Percentiles rank a stretch among this genome's conserved stretches.
phyloP scores from a whole-genome alignment of 2,888 invertebrate species.

The Carabus problematicus region DNA sequence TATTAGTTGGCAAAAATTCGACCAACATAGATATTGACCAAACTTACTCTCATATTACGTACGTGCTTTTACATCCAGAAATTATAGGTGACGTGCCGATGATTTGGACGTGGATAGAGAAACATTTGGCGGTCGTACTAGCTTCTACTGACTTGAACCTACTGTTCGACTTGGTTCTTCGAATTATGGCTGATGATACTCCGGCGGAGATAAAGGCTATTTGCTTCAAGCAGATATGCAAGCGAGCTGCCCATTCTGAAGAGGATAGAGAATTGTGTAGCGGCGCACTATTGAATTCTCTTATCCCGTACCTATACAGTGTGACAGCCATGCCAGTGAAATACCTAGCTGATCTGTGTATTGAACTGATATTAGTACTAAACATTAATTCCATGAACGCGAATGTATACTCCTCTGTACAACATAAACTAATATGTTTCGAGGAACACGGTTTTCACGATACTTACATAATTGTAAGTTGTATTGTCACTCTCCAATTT shows the following conservation, averaged over 20 bases:
- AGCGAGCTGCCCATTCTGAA: background rate
- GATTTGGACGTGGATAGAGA: background rate
- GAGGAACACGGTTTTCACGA: too few relatives aligned
- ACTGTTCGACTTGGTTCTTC: background rate
- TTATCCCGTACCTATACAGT: background rate
- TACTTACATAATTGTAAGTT: too few relatives aligned
- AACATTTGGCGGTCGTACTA: background rate
- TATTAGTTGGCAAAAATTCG: too few relatives aligned
- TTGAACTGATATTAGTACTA: constrained; percentile 1
- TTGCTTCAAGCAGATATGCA: background rate
- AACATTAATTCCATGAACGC: background rate
- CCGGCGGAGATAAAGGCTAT: background rate
- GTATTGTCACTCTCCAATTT: too few relatives aligned
- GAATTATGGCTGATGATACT: background rate
- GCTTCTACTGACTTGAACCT: background rate
- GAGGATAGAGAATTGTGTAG: background rate
- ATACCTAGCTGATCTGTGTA: constrained; percentile 7
- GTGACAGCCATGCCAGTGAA: background rate
- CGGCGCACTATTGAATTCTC: background rate
- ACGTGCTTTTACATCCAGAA: too few relatives aligned
- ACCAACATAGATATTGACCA: too few relatives aligned
- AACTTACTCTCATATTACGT: too few relatives aligned
- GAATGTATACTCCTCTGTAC: too few relatives aligned
- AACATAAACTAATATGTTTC: too few relatives aligned
- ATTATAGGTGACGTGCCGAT: too few relatives aligned